Base-by-base conservation (phyloP, 2,888 invertebrate species). In the Cheilosia vulpina region DNA sequence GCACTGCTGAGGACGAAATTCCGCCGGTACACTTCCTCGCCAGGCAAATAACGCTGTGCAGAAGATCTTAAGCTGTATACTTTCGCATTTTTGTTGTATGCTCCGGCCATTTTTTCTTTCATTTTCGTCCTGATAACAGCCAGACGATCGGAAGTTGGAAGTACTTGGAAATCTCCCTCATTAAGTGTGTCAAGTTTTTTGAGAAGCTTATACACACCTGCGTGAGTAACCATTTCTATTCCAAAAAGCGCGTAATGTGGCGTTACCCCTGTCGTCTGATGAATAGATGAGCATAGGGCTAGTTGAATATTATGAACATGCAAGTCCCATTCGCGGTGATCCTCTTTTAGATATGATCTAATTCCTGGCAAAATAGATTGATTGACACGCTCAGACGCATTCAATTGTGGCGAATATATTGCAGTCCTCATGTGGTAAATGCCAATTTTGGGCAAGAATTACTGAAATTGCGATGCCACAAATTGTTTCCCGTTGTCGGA, bases 361-460 rank as follows among this genome's bases (percentile, higher is more conserved):
- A 91, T 88, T 50, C 88, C 89, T 6, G 53, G 15, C 1, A 66
- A 27, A 5, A 66, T 53, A 2, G 53, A 66, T 13, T 24, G 52
- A 27, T 66, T 66, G 0, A 66, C 66, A 1, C 66, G 50, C 19
- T 50, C 50, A 19, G 19, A 50, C 7, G 50, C 19, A 17, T 50
- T 50, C 1, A 7, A 50, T 50, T 50, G 50, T 19, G 17, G 50
- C 9, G 50, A 43, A 13, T 43, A 43, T 43, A 43, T n/a, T 5
- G 43, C 43, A 11, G 43, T 43, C n/a, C 13, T 13, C 0, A 43
- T 43, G 43, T 43, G 43, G n/a, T n/a, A 3, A 4, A 43, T 13
- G 11, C 19, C n/a, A 7, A 47, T 19, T n/a, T 17, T 7, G 47
- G 7, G 19, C 9, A 17, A 17, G 7, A 7, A 47, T 5, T 47